phyloP scores from a whole-genome alignment of 2,113 vertebrate genomes.

The Hippocampus barbouri region DNA sequence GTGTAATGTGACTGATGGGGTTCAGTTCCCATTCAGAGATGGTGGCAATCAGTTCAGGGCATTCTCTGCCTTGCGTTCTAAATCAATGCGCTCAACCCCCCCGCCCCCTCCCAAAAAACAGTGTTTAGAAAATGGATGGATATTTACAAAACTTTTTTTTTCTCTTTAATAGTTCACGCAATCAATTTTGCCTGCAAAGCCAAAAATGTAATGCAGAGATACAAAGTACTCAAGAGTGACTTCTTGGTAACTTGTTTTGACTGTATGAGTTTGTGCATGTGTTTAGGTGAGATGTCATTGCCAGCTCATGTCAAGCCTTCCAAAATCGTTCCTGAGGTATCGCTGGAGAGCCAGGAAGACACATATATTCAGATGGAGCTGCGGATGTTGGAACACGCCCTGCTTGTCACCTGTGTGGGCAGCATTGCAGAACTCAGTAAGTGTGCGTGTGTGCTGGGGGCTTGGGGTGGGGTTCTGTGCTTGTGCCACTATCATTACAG shows the following conservation, averaged over 20 bases:
- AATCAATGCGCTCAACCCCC: too few relatives aligned
- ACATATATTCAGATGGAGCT: constrained; percentile 87
- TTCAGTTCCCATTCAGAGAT: too few relatives aligned
- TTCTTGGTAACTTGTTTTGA: too few relatives aligned
- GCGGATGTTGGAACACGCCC: constrained; percentile 84
- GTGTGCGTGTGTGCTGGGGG: constrained; percentile 52
- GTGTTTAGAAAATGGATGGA: too few relatives aligned
- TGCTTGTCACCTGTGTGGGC: constrained; percentile 86
- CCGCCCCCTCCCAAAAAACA: too few relatives aligned
- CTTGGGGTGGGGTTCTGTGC: neutral
- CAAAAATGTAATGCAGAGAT: neutral
- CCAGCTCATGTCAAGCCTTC: constrained; percentile 83
- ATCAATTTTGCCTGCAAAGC: too few relatives aligned
- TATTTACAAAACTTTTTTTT: too few relatives aligned
- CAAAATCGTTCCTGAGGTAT: constrained; percentile 55
- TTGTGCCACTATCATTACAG: constrained; percentile 2
- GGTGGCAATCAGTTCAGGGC: too few relatives aligned
- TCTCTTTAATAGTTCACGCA: constrained; percentile 5
- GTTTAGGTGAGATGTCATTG: constrained; percentile 84
- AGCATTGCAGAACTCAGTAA: constrained; percentile 94
- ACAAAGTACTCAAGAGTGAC: neutral
- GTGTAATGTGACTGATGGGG: too few relatives aligned
- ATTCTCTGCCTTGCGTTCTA: too few relatives aligned
- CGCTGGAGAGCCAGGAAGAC: constrained; percentile 73
- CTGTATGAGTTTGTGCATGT: constrained; percentile 15